Percentiles rank a stretch among this genome's conserved stretches.
phyloP scores from a whole-genome alignment of 2,888 invertebrate genomes.

The Cacoxenus indagator region DNA sequence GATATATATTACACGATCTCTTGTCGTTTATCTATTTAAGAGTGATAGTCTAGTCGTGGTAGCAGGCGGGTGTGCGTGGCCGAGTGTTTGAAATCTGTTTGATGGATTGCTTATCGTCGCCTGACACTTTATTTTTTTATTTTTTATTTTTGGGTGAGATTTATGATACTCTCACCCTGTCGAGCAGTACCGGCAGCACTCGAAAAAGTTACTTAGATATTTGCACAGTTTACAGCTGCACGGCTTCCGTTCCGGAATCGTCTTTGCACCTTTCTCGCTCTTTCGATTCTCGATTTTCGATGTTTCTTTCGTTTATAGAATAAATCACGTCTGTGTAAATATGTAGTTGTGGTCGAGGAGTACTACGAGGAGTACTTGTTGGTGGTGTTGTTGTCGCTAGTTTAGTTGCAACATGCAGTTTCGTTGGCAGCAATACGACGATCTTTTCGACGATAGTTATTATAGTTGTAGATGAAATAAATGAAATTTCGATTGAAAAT shows the following conservation, averaged over 20 bases:
- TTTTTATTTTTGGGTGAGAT: slow-evolving; percentile 44
- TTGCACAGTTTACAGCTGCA: slow-evolving; percentile 62
- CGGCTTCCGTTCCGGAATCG: slow-evolving; percentile 10
- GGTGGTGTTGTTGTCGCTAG: slow-evolving; percentile 29
- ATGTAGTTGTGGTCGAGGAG: not conserved
- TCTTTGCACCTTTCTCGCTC: too few relatives aligned
- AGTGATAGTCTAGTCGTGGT: too few relatives aligned
- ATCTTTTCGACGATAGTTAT: slow-evolving; percentile 65
- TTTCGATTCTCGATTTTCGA: not conserved
- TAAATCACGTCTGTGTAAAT: slow-evolving; percentile 20
- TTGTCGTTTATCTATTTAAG: too few relatives aligned
- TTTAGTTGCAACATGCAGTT: slow-evolving; percentile 38
- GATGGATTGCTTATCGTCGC: not conserved
- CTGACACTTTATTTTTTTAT: too few relatives aligned
- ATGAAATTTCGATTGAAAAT: slow-evolving; percentile 61
- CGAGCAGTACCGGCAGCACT: too few relatives aligned
- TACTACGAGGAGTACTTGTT: not conserved
- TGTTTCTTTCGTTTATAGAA: not conserved
- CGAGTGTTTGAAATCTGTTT: slow-evolving; percentile 3
- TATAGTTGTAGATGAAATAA: slow-evolving; percentile 67
- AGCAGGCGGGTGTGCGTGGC: slow-evolving; percentile 46
- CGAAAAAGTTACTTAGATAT: slow-evolving; percentile 37
- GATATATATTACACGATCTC: slow-evolving; percentile 34
- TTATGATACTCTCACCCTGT: slow-evolving; percentile 41
- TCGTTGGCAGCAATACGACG: not conserved